These are phyloP conservation scores for Drosophila parvula DNA, from an alignment of 1,140 invertebrate species.

Conservation along the genomic window DNA sequence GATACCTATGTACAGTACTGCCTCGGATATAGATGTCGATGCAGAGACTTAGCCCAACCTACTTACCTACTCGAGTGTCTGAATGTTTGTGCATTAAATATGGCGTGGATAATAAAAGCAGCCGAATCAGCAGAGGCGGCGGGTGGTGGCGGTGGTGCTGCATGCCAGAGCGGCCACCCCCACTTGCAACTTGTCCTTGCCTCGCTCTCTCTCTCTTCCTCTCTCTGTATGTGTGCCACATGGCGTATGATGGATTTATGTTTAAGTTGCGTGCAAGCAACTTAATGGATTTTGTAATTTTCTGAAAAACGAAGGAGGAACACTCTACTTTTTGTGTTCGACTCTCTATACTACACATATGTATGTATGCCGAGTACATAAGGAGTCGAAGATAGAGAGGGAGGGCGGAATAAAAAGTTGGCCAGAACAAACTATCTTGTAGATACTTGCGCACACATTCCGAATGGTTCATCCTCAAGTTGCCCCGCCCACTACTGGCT, in stretches of 20 bases:
- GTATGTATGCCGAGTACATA: conserved; percentile 25
- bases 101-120: conserved; percentile 75
- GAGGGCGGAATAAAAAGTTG: conserved; percentile 56
- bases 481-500: conserved; percentile 1
- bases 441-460: conserved; percentile 46
- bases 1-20: neutral
- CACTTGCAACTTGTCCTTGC: conserved; percentile 33
- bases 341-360: conserved; percentile 2
- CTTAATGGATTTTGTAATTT: conserved; percentile 83
- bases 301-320: conserved; percentile 44
- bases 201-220: conserved; percentile 26
- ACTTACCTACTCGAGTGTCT: conserved; percentile 80
- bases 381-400: conserved; percentile 35
- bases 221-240: conserved; percentile 62
- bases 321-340: conserved; percentile 37
- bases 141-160: conserved; percentile 31
- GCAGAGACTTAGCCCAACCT: conserved; percentile 62
- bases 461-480: conserved; percentile 49
- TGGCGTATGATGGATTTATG: conserved; percentile 83
- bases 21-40: conserved; percentile 21
- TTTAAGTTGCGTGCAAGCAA: conserved; percentile 83
- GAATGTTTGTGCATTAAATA: conserved; percentile 80
- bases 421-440: conserved; percentile 64
- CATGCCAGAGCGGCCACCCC: conserved; percentile 44
- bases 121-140: conserved; percentile 43